A percentile compares a stretch with the other conserved stretches of the same genome.
Conservation (phyloP, 2,888 invertebrate genomes). For the Leptogaster cylindrica region DNA sequence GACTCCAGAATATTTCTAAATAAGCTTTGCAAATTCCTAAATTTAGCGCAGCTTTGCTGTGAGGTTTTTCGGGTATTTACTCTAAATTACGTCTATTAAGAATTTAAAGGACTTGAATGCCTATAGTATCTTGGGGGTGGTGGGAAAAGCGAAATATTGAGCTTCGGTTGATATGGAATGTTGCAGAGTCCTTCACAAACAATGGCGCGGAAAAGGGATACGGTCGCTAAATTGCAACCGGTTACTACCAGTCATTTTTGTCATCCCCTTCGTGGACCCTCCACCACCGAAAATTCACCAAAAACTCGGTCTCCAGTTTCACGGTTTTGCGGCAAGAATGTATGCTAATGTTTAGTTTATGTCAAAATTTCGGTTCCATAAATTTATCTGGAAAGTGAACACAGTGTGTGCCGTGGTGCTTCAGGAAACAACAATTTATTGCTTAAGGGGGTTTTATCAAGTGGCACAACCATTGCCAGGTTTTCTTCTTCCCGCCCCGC, state of each 20-base stretch:
- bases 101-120: conserved; percentile 28
- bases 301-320: background rate
- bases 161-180: too few relatives aligned
- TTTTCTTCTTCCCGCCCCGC: too few relatives aligned
- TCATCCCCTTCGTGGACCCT: background rate
- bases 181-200: conserved; percentile 22
- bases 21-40: conserved; percentile 16
- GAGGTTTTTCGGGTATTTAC: conserved; percentile 22
- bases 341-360: conserved; percentile 41
- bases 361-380: conserved; percentile 37
- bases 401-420: conserved; percentile 31
- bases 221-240: conserved; percentile 17
- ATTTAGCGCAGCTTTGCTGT: conserved; percentile 14
- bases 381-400: conserved; percentile 30
- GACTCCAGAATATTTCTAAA: background rate
- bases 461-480: background rate
- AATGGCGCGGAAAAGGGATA: background rate
- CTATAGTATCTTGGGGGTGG: too few relatives aligned
- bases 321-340: background rate
- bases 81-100: conserved; percentile 28
- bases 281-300: background rate
- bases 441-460: conserved; percentile 35
- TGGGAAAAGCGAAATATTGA: too few relatives aligned
- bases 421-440: conserved; percentile 40
- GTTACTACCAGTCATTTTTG: background rate